These are phyloP conservation scores for Phoeniculus purpureus DNA, from an alignment of 2,797 vertebrate species.

Conservation along the genomic window DNA sequence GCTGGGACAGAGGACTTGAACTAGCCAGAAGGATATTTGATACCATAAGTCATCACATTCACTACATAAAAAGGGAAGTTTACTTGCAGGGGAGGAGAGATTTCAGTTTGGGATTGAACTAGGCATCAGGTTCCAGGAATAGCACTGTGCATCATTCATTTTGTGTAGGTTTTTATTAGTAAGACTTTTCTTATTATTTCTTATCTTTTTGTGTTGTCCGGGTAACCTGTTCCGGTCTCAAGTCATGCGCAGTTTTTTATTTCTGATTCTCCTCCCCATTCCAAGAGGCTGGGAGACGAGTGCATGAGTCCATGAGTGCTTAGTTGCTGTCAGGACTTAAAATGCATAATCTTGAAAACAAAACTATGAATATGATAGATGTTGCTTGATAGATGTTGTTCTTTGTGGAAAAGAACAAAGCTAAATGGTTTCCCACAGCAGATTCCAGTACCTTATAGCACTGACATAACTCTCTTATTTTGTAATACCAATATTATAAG, in stretches of 20 bases:
- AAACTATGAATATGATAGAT: not conserved
- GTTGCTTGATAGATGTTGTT: not conserved
- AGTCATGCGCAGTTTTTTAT: not conserved
- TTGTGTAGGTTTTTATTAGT: not conserved
- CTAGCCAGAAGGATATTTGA: not conserved
- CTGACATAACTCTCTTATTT: not conserved
- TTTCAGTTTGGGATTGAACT: not conserved
- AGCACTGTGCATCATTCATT: not conserved
- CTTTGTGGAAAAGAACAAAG: not conserved
- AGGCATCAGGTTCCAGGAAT: not conserved
- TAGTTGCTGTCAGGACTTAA: not conserved
- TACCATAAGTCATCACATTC: not conserved
- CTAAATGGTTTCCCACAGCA: not conserved
- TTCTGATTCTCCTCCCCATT: not conserved
- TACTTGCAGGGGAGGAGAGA: too few relatives aligned
- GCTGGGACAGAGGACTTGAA: too few relatives aligned
- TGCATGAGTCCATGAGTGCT: not conserved
- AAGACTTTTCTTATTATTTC: not conserved
- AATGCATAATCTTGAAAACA: not conserved
- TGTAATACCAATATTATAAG: not conserved
- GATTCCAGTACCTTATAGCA: not conserved
- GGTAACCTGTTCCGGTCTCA: not conserved
- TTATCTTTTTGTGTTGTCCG: not conserved
- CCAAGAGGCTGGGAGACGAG: not conserved
- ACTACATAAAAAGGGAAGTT: too few relatives aligned